These are phyloP conservation scores for Atta cephalotes DNA, from an alignment of 1,140 invertebrate species.

Conservation along the genomic window DNA sequence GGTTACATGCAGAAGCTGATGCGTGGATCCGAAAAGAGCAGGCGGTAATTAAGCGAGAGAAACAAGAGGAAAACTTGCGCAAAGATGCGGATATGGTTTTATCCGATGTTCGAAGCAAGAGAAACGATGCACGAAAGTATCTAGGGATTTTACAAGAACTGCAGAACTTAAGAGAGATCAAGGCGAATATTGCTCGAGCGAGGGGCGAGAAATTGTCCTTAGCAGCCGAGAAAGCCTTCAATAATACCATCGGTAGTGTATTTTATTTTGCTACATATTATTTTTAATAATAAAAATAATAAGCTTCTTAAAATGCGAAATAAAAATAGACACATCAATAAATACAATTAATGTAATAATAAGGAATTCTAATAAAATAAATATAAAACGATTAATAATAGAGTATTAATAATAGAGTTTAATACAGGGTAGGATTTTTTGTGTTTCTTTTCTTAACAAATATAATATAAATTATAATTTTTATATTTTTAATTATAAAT, in stretches of 20 bases:
- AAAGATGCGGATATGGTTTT: slow-evolving; percentile 90
- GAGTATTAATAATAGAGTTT: neutral
- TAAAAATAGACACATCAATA: neutral
- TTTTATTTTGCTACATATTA: slow-evolving; percentile 15
- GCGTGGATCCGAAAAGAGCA: slow-evolving; percentile 88
- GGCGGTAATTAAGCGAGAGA: slow-evolving; percentile 88
- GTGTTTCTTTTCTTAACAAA: neutral
- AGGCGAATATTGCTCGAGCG: slow-evolving; percentile 87
- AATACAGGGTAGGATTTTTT: neutral
- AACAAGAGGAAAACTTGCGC: slow-evolving; percentile 89
- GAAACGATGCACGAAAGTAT: slow-evolving; percentile 89
- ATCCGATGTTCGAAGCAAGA: slow-evolving; percentile 89
- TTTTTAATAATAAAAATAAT: neutral
- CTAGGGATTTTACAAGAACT: slow-evolving; percentile 88
- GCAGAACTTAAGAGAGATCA: slow-evolving; percentile 88
- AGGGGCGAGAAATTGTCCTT: slow-evolving; percentile 87
- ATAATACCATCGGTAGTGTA: slow-evolving; percentile 81
- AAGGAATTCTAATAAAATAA: slow-evolving; percentile 20
- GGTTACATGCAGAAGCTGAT: slow-evolving; percentile 87
- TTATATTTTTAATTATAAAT: slow-evolving; percentile 27
- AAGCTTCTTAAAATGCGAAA: neutral
- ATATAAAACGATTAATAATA: neutral
- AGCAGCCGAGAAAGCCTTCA: slow-evolving; percentile 82
- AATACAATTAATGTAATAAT: slow-evolving; percentile 34
- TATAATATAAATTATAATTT: slow-evolving; percentile 9